Percentiles rank a stretch among this genome's conserved stretches.
Evolutionary conservation across 2,888 invertebrate genomes (phyloP).

Genomic region (Clistopyga incitator): DNA sequence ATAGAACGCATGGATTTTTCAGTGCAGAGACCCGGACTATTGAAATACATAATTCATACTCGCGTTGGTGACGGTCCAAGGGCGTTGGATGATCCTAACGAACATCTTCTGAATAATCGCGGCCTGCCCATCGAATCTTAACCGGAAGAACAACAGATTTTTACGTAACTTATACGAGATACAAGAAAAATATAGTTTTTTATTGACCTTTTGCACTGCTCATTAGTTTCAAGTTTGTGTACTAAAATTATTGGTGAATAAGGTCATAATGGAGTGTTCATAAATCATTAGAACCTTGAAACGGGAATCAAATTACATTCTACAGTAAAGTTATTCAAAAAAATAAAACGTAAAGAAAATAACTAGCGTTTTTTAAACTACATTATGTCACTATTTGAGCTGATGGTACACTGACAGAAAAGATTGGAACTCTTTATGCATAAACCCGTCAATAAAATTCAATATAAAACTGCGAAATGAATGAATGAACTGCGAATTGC

Average conservation of each 20-base stretch:
- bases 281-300: too few species aligned
- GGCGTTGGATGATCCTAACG: conserved; percentile 83
- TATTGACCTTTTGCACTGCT: neutral
- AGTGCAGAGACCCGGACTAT: conserved; percentile 85
- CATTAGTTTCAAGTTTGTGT: neutral
- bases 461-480: too few species aligned
- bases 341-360: too few species aligned
- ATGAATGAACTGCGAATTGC: too few species aligned
- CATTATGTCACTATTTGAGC: too few species aligned
- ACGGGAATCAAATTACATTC: neutral
- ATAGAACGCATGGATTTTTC: conserved; percentile 81
- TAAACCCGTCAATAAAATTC: too few species aligned
- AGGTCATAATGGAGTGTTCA: neutral
- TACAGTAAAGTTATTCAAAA: too few species aligned
- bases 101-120: conserved; percentile 85
- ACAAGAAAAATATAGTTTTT: neutral
- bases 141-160: conserved; percentile 12
- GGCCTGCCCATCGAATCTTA: conserved; percentile 83
- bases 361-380: too few species aligned
- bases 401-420: too few species aligned
- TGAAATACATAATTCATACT: conserved; percentile 94
- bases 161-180: neutral
- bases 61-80: conserved; percentile 93
- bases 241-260: neutral
- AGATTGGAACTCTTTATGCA: too few species aligned